These are phyloP conservation scores for Cololabis saira DNA, from an alignment of 2,113 vertebrate genomes.

Conservation along the genomic window DNA sequence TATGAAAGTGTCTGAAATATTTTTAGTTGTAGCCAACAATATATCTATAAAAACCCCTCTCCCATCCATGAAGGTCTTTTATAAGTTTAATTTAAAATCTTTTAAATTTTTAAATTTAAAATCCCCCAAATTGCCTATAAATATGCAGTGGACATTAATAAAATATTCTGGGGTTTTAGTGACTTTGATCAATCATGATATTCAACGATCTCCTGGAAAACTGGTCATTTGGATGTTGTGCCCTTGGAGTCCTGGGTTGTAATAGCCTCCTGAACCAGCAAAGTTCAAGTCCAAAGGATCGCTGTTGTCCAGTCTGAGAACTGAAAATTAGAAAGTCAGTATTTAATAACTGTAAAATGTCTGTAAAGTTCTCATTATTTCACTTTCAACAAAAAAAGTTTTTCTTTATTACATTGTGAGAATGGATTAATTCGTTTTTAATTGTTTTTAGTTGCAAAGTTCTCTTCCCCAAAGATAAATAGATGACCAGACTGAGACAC, in stretches of 20 bases:
- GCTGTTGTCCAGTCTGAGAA: slow-evolving; percentile 85
- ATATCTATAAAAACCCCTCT: slow-evolving; percentile 17
- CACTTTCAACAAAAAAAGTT: too few relatives aligned
- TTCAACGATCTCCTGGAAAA: slow-evolving; percentile 51
- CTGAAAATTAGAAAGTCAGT: slow-evolving; percentile 70
- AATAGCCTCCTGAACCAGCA: slow-evolving; percentile 71
- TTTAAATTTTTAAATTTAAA: slow-evolving; percentile 36
- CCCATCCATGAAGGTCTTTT: slow-evolving; percentile 8
- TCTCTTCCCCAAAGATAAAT: not conserved
- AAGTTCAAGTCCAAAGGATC: slow-evolving; percentile 76
- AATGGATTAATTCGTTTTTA: too few relatives aligned
- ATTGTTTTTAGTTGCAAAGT: too few relatives aligned
- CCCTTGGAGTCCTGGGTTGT: slow-evolving; percentile 75
- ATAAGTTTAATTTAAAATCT: slow-evolving; percentile 32
- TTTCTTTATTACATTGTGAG: not conserved
- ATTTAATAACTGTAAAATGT: not conserved
- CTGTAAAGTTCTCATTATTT: not conserved
- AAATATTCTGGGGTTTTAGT: slow-evolving; percentile 17
- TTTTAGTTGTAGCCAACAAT: slow-evolving; percentile 6
- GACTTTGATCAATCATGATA: slow-evolving; percentile 13
- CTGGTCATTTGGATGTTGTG: slow-evolving; percentile 82
- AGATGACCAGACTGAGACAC: not conserved
- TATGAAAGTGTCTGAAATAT: slow-evolving; percentile 24
- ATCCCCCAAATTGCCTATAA: slow-evolving; percentile 11
- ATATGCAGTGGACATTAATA: not conserved